These are phyloP conservation scores for Sinohyriopsis cumingii DNA, from an alignment of 2,888 invertebrate genomes.

Conservation along the genomic window DNA sequence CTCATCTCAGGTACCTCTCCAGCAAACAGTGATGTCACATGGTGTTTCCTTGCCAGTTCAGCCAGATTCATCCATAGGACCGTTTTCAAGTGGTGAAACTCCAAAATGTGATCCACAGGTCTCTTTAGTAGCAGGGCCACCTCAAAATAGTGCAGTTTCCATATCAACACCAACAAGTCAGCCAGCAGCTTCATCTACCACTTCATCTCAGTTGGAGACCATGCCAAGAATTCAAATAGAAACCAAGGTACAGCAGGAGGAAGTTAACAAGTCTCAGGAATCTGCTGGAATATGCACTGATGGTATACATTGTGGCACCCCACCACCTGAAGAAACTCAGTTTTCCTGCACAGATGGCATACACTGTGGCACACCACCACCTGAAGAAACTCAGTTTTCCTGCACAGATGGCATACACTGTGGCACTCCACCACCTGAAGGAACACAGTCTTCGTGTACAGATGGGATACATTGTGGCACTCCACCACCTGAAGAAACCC, in stretches of 20 bases:
- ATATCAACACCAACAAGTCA: not conserved
- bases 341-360: constrained; percentile 20
- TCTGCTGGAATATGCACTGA: constrained; percentile 15
- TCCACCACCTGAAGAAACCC: constrained; percentile 26
- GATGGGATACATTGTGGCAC: constrained; percentile 37
- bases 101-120: too few relatives aligned
- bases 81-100: too few relatives aligned
- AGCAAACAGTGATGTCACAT: not conserved
- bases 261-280: constrained; percentile 7
- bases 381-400: not conserved
- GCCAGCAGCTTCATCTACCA: too few relatives aligned
- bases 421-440: constrained; percentile 34
- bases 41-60: too few relatives aligned
- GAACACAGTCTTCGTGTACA: constrained; percentile 9
- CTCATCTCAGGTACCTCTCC: constrained; percentile 1
- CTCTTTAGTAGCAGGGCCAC: too few relatives aligned
- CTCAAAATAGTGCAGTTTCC: too few relatives aligned
- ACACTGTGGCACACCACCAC: constrained; percentile 21
- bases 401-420: constrained; percentile 38
- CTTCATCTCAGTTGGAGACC: too few relatives aligned
- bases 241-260: too few relatives aligned
- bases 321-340: constrained; percentile 17
- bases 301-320: constrained; percentile 40
- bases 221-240: too few relatives aligned
- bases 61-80: too few relatives aligned